Base-by-base conservation (phyloP, 2,888 invertebrate genomes). In the Tiliacea aurago region DNA sequence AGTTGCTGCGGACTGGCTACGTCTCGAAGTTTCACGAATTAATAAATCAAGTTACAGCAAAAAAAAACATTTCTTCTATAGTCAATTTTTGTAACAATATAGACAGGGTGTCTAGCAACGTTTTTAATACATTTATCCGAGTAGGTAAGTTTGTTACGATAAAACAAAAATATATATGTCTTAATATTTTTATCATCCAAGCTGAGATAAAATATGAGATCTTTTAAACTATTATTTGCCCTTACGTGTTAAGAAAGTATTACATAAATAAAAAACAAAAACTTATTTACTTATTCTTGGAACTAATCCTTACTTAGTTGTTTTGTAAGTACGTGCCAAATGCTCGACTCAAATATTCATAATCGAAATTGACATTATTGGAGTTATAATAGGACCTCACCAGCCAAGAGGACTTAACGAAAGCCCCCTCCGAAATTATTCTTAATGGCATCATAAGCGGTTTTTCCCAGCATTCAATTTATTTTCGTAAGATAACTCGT, bases 361-460 rank as follows among this genome's bases (percentile, higher is more conserved):
- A 85, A 88, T 87, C 85, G 84, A 85, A 88, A 89, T 86, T 89
- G 85, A 89, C 84, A 87, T 86, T 89, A 89, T 89, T 87, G 84
- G 74, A 85, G 78, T 88, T 88, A 84, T 90, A 90, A 90, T 85
- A 89, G 89, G 83, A 86, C 85, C 85, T 87, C 83, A 83, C 81
- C 86, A 86, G 88, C 84, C 75, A 75, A 74, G 73, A 86, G 85
- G 89, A 88, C 89, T 91, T 89, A 88, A 79, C 83, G 81, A 85
- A 86, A 88, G 87, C 86, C 85, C 81, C 84, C 85, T 79, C 58
- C 58, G 84, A 90, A 89, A 87, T 88, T 89, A 88, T 87, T 87
- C 90, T 88, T 91, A 91, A 91, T 91, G 87, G 87, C 87, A 87
- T 91, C 89, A 89, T 86, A 90, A 92, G 91, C 91, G 91, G 91